Conservation (phyloP, 2,113 vertebrate species). For the Serinus canaria region DNA sequence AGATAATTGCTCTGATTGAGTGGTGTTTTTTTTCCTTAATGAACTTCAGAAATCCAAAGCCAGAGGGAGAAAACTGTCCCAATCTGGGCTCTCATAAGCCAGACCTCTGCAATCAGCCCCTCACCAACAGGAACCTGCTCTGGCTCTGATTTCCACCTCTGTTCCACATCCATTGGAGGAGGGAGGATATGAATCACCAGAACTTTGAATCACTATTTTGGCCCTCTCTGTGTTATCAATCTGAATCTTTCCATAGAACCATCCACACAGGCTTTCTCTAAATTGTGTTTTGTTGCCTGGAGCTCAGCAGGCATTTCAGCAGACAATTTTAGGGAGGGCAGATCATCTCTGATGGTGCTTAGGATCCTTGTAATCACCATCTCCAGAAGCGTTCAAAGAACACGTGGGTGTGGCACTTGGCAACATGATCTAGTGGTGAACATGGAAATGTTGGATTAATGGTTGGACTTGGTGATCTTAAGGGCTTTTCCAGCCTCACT, state of each 20-base stretch:
- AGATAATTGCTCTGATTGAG: neutral
- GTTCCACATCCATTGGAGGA: neutral
- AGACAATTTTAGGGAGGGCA: neutral
- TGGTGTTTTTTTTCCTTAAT: neutral
- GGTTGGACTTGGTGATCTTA: neutral
- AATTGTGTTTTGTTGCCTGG: neutral
- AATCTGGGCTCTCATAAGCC: neutral
- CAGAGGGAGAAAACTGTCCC: neutral
- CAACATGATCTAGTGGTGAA: neutral
- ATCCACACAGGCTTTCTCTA: neutral
- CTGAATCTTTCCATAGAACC: neutral
- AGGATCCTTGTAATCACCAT: neutral
- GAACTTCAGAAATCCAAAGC: neutral
- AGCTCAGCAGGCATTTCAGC: neutral
- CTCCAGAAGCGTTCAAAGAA: neutral
- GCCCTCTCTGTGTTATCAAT: neutral
- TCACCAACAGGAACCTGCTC: accelerated
- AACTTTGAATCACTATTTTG: neutral
- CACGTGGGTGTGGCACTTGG: neutral
- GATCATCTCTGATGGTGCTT: neutral
- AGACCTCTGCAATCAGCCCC: neutral
- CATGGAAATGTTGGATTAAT: neutral
- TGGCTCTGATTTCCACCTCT: neutral
- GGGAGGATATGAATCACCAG: neutral
- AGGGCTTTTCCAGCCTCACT: neutral